phyloP scores from a whole-genome alignment of 1,140 invertebrate genomes.

The Drosophila varians region DNA sequence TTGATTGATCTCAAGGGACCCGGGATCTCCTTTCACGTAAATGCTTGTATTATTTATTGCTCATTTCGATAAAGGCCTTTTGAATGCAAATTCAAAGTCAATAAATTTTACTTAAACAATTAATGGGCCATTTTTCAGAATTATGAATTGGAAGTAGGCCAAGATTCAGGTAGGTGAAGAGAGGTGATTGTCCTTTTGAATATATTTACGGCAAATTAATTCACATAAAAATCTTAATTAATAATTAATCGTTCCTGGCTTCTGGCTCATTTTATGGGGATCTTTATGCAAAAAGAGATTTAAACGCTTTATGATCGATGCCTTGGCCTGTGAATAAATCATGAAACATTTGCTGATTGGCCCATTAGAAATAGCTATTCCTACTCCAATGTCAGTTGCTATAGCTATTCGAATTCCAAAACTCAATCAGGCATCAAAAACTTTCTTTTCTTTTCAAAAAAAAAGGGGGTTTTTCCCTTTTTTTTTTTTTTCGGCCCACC shows the following conservation, averaged over 20 bases:
- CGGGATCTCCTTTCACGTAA: neutral
- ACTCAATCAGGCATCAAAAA: constrained; percentile 59
- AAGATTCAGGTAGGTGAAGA: neutral
- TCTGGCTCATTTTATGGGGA: too few relatives aligned
- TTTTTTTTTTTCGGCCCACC: too few relatives aligned
- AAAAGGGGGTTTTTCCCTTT: too few relatives aligned
- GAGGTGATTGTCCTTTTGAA: too few relatives aligned
- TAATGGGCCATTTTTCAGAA: neutral
- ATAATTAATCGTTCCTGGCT: neutral
- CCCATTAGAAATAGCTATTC: constrained; percentile 19
- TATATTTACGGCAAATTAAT: neutral
- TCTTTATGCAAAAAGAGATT: too few relatives aligned
- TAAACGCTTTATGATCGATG: constrained; percentile 3
- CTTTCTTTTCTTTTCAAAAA: too few relatives aligned
- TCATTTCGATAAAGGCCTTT: neutral
- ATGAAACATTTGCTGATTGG: constrained; percentile 12
- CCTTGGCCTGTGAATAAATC: constrained; percentile 18
- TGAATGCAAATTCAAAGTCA: neutral
- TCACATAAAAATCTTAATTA: neutral
- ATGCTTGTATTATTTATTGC: neutral
- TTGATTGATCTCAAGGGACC: constrained; percentile 22
- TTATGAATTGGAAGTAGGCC: neutral
- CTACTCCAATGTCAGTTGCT: neutral
- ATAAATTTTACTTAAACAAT: neutral
- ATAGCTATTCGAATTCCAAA: constrained; percentile 10